A percentile compares a stretch with the other conserved stretches of the same genome.
Conservation (phyloP, 2,113 vertebrate species). For the Vicugna pacos region DNA sequence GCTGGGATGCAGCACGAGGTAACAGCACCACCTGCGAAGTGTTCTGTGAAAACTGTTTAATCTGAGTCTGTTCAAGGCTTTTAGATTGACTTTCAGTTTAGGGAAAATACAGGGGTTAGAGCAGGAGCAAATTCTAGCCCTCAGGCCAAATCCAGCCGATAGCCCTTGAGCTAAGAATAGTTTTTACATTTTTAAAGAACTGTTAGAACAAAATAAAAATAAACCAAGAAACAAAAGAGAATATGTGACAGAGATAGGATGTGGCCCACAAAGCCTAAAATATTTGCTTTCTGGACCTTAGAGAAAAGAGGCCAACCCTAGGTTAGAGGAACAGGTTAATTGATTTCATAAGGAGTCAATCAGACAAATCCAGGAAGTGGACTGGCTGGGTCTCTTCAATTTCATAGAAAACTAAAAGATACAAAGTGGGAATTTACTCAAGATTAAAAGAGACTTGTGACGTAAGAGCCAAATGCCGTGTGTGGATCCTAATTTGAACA, state of each 20-base stretch:
- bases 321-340: not conserved
- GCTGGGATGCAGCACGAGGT: not conserved
- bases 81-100: constrained; percentile 3
- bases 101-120: not conserved
- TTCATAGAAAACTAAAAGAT: not conserved
- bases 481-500: constrained; percentile 1
- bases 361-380: not conserved
- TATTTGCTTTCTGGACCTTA: not conserved
- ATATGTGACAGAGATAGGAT: not conserved
- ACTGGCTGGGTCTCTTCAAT: not conserved
- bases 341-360: not conserved
- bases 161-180: not conserved
- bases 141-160: not conserved
- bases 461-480: not conserved
- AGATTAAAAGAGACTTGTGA: not conserved
- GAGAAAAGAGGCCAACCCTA: not conserved
- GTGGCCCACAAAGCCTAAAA: not conserved
- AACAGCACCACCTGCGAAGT: not conserved
- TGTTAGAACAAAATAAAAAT: not conserved
- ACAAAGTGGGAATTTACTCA: not conserved
- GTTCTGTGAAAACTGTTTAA: constrained; percentile 1
- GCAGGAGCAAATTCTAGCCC: not conserved
- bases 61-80: not conserved
- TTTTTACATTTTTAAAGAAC: not conserved
- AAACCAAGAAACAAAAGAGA: not conserved